Evolutionary conservation across 2,888 invertebrate species (phyloP).

Genomic region (Psococerastis gibbosa): DNA sequence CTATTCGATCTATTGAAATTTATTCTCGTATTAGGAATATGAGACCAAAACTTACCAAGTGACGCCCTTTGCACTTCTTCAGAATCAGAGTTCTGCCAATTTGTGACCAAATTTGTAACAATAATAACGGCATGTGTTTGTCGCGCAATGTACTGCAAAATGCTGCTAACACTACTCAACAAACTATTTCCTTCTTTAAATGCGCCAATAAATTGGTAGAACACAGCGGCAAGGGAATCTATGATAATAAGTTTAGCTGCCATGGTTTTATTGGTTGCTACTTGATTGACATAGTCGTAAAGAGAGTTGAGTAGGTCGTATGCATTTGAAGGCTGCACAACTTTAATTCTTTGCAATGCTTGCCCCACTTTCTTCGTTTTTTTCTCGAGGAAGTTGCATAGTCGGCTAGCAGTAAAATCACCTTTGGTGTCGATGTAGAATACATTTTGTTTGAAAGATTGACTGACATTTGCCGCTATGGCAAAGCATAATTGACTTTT

Average conservation of each 20-base stretch:
- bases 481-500: constrained; percentile 1
- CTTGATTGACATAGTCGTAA: neutral
- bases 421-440: constrained; percentile 2
- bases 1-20: neutral
- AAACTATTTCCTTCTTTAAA: neutral
- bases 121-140: neutral
- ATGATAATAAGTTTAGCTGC: neutral
- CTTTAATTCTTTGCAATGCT: neutral
- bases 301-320: neutral
- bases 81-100: neutral
- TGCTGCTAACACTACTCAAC: neutral
- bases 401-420: neutral
- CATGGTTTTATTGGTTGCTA: neutral
- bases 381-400: neutral
- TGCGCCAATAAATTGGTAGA: neutral
- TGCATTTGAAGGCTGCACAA: neutral
- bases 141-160: neutral
- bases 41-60: constrained; percentile 2
- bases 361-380: neutral
- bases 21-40: neutral
- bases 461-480: neutral
- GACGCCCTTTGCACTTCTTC: neutral
- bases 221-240: neutral
- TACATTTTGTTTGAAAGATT: neutral
- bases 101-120: neutral